These are phyloP conservation scores for Pandion haliaetus DNA, from an alignment of 2,113 vertebrate species.

Conservation along the genomic window DNA sequence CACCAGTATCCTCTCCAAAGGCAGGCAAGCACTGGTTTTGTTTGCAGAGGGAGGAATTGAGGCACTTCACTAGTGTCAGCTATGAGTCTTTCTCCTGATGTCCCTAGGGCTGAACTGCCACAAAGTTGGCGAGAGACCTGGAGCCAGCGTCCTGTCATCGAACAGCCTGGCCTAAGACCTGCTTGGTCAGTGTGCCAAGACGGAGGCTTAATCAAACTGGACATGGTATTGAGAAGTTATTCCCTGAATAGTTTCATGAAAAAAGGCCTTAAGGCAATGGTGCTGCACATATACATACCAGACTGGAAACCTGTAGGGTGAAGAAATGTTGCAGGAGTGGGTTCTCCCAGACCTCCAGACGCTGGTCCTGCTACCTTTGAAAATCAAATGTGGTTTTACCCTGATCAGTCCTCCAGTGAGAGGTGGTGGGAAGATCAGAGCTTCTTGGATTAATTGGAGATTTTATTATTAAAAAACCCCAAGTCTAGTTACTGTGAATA, in stretches of 20 bases:
- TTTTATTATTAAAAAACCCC: background rate
- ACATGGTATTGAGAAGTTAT: background rate
- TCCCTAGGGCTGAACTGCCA: background rate
- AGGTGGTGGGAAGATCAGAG: background rate
- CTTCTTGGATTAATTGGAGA: background rate
- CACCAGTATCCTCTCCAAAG: background rate
- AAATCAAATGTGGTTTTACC: background rate
- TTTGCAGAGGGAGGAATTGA: background rate
- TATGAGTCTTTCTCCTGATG: background rate
- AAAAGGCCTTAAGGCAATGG: background rate
- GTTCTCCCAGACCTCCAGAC: background rate
- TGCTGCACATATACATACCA: background rate
- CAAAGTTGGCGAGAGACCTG: background rate
- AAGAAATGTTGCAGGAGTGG: background rate
- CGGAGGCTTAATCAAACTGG: background rate
- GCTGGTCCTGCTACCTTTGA: background rate
- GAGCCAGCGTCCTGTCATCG: background rate
- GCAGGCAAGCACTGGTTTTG: background rate
- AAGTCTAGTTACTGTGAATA: background rate
- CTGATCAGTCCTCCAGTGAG: background rate
- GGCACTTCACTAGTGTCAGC: background rate
- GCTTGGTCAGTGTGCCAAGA: rapidly evolving
- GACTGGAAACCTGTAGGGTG: background rate
- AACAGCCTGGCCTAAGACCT: background rate
- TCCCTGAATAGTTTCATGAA: background rate